phyloP scores from a whole-genome alignment of 2,888 invertebrate genomes.

The Diplolepis rosae region DNA sequence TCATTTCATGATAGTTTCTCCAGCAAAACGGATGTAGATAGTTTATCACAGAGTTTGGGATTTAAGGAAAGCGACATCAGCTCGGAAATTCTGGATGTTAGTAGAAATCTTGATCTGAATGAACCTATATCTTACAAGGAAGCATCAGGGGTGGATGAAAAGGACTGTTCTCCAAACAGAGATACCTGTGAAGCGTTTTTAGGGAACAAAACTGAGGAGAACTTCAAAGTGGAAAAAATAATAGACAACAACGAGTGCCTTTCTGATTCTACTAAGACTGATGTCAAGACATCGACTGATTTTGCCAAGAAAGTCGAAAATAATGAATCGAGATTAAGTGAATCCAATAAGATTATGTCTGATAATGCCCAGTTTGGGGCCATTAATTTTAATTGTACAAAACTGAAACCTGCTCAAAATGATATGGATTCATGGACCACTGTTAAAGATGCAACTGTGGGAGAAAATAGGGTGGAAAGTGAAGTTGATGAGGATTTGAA shows the following conservation, averaged over 20 bases:
- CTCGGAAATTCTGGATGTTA: not conserved
- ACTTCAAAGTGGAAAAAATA: constrained; percentile 1
- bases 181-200: constrained; percentile 13
- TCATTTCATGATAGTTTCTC: not conserved
- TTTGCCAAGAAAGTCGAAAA: not conserved
- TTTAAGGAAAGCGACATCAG: not conserved
- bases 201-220: constrained; percentile 25
- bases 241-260: constrained; percentile 38
- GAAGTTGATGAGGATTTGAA: constrained; percentile 39
- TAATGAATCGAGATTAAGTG: not conserved
- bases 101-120: not conserved
- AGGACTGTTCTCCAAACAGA: constrained; percentile 47
- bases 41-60: not conserved
- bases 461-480: constrained; percentile 38
- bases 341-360: not conserved
- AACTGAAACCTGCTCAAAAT: constrained; percentile 12
- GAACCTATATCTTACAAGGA: constrained; percentile 45
- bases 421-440: constrained; percentile 57
- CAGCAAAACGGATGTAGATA: not conserved
- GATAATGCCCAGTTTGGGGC: not conserved
- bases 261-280: constrained; percentile 19
- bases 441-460: constrained; percentile 56
- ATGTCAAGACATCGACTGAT: not conserved
- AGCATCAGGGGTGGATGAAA: constrained; percentile 51
- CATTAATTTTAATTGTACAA: not conserved